phyloP scores from a whole-genome alignment of 2,888 invertebrate species.

The Rhagonycha lutea region DNA sequence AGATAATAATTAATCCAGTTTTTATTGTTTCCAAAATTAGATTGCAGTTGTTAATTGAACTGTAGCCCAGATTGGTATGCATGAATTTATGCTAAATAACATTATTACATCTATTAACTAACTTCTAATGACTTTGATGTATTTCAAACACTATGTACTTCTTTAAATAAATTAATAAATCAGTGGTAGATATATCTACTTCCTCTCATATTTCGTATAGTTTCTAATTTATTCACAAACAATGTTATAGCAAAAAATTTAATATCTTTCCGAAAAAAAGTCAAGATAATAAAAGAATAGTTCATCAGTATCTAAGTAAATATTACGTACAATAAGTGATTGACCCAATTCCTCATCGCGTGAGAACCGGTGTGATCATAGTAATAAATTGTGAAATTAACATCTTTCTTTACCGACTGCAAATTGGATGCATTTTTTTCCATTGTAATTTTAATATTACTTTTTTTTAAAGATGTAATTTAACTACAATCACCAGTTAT shows the following conservation, averaged over 20 bases:
- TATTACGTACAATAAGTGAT: conserved; percentile 31
- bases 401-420: background rate
- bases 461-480: too few species aligned
- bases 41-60: too few species aligned
- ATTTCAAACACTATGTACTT: too few species aligned
- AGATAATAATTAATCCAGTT: too few species aligned
- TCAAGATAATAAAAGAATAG: background rate
- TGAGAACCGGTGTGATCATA: conserved; percentile 23
- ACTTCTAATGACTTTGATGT: too few species aligned
- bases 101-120: too few species aligned
- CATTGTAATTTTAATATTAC: background rate
- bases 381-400: conserved; percentile 1
- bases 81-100: too few species aligned
- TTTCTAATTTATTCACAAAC: background rate
- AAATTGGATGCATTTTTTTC: background rate
- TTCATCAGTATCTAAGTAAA: background rate
- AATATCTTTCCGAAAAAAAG: background rate
- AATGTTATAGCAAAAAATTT: background rate
- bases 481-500: too few species aligned
- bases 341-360: conserved; percentile 34
- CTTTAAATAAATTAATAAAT: background rate
- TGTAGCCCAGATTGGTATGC: too few species aligned
- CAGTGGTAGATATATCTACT: background rate
- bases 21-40: too few species aligned
- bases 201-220: background rate